Conservation (phyloP, 64 coral and sea anemone genomes). For the Pocillopora verrucosa region DNA sequence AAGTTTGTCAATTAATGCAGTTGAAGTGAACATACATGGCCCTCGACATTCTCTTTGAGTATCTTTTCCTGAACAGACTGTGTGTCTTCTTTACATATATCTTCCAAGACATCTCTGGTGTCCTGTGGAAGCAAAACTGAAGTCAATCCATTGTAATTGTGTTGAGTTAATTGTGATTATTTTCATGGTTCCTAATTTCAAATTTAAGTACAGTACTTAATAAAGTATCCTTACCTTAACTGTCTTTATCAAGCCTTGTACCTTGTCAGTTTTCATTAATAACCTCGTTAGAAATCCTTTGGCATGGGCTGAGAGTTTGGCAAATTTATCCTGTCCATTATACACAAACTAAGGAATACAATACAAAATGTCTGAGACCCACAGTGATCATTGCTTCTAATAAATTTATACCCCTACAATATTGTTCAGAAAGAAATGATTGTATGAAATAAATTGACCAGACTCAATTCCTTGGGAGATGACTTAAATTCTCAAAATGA, state of each 20-base stretch:
- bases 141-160: background rate
- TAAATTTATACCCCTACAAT: no score
- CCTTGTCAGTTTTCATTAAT: conserved; percentile 72
- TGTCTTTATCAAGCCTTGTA: conserved; percentile 56
- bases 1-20: no score
- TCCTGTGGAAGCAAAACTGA: conserved; percentile 47
- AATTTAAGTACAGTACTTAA: no score
- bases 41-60: conserved; percentile 65
- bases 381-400: background rate
- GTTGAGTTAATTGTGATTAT: background rate
- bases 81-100: conserved; percentile 68
- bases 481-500: no score
- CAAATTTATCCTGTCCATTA: conserved; percentile 45
- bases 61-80: conserved; percentile 73
- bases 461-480: no score
- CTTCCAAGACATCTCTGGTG: conserved; percentile 65
- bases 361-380: background rate
- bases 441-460: no score
- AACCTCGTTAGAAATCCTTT: conserved; percentile 71
- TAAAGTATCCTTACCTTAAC: conserved; percentile 42
- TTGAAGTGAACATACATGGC: conserved; percentile 51
- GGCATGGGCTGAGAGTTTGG: conserved; percentile 51
- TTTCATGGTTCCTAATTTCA: background rate
- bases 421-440: no score
- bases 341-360: background rate